Base-by-base conservation (phyloP, 35 echinoderm and acorn worm species). In the Acanthaster planci region DNA sequence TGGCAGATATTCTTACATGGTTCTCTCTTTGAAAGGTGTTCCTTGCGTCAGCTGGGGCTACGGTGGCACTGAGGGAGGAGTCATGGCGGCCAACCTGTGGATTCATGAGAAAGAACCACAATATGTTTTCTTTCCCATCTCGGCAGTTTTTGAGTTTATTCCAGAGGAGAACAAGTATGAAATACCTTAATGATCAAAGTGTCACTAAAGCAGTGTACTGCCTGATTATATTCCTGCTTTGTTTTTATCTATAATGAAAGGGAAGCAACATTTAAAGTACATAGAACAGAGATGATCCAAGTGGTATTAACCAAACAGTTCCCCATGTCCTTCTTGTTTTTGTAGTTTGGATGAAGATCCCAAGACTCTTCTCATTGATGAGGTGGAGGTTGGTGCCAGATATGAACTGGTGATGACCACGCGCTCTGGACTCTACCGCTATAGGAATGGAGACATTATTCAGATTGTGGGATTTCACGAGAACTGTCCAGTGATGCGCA, bases 331-430 rank as follows among this genome's bases (percentile, higher is more conserved):
- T 47, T 47, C 42, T 51, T 79, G 37, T 21, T 19, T n/a, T 23
- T 37, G 21, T 38, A 79, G 77, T 79, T 39, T 17, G 22, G 37
- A 79, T 17, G 77, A 79, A 51, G n/a, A 93, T 9, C 80, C 91
- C 1, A 37, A 59, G 18, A 85, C 91, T 0, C 56, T 78, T 26
- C 84, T 93, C 22, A 32, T 83, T 9, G 93, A 95, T 39, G 88
- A 95, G 38, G 77, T 95, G 19, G 84, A 91, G 52, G 42, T 88
- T 56, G 93, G 88, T 27, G 34, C 87, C 79, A 86, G 79, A 10
- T 95, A 95, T 64, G 93, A 95, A 51, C 40, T 95, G 10, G 55
- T 95, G 26, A n/a, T 91, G 21, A 91, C 78, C 37, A 80, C 83
- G 36, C 23, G 40, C 21, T 77, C 80, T 34, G 93, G 93, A 9